phyloP scores from a whole-genome alignment of 2,797 vertebrate genomes.

The Dendrocincla fuliginosa region DNA sequence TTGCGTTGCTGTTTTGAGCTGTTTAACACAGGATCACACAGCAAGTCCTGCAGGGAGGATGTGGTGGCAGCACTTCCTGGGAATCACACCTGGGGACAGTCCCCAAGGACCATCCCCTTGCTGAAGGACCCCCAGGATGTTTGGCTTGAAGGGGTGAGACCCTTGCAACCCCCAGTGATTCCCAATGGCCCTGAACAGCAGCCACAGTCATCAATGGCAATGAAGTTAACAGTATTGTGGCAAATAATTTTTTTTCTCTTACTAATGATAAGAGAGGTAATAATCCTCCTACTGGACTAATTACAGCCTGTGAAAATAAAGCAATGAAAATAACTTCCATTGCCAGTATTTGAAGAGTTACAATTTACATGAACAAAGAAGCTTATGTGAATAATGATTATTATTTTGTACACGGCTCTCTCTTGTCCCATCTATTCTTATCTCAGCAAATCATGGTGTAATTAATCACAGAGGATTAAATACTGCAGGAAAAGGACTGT shows the following conservation, averaged over 20 bases:
- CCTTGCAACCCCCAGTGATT: neutral
- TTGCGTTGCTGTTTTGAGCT: neutral
- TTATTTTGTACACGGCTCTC: neutral
- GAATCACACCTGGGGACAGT: rapidly evolving
- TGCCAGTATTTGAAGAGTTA: neutral
- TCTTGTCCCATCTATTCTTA: neutral
- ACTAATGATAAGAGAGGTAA: neutral
- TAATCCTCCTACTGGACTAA: neutral
- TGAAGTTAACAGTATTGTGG: rapidly evolving
- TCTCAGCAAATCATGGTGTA: neutral
- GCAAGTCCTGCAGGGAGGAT: neutral
- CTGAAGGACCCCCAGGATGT: rapidly evolving
- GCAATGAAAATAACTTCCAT: neutral
- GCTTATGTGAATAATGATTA: neutral
- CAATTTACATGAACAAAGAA: neutral
- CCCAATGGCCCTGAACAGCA: neutral
- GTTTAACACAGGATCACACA: neutral
- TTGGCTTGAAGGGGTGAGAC: neutral
- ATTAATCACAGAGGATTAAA: neutral
- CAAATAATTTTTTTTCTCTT: neutral
- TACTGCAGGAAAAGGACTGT: neutral
- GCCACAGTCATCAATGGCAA: neutral
- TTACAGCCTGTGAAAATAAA: neutral
- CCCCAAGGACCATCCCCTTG: neutral
- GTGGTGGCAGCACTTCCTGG: neutral